A percentile compares a stretch with the other conserved stretches of the same genome.
Evolutionary conservation across 2,888 invertebrate genomes (phyloP).

Genomic region (Ceriagrion tenellum): DNA sequence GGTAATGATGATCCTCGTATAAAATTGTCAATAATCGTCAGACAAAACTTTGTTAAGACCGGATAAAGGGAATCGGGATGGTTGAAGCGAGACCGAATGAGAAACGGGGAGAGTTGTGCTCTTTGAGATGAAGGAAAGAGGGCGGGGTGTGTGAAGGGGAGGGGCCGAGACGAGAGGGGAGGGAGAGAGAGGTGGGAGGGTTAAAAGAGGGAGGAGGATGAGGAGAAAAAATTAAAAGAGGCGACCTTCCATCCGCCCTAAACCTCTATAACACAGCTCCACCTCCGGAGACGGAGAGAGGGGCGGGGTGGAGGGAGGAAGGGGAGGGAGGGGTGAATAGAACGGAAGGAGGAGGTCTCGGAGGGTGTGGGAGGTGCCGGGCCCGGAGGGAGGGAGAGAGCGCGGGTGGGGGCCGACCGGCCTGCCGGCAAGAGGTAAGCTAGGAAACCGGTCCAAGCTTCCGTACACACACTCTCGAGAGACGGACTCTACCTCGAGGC

Average conservation of each 20-base stretch:
- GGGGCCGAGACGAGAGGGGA: constrained; percentile 70
- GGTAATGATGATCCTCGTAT: too few relatives aligned
- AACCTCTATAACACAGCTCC: background rate
- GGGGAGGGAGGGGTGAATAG: background rate
- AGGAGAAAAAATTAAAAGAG: constrained; percentile 59
- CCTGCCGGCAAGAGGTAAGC: background rate
- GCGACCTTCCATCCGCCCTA: constrained; percentile 36
- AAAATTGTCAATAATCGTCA: too few relatives aligned
- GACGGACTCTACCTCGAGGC: constrained; percentile 15
- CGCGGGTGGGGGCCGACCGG: background rate
- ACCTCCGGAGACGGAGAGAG: constrained; percentile 7
- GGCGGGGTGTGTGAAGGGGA: constrained; percentile 20
- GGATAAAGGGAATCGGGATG: too few relatives aligned
- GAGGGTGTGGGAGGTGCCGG: background rate
- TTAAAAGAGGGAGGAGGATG: constrained; percentile 69
- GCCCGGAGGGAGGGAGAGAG: background rate
- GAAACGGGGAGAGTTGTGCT: constrained; percentile 68
- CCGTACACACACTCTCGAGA: constrained; percentile 41
- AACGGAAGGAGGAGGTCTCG: too few relatives aligned
- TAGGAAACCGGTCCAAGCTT: constrained; percentile 60
- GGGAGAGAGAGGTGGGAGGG: constrained; percentile 71
- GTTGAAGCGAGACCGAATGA: constrained; percentile 34
- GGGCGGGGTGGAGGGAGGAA: constrained; percentile 59
- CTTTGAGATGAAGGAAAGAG: background rate
- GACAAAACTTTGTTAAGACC: too few relatives aligned